Base-by-base conservation (phyloP, 2,888 invertebrate species). In the Xestia xanthographa region DNA sequence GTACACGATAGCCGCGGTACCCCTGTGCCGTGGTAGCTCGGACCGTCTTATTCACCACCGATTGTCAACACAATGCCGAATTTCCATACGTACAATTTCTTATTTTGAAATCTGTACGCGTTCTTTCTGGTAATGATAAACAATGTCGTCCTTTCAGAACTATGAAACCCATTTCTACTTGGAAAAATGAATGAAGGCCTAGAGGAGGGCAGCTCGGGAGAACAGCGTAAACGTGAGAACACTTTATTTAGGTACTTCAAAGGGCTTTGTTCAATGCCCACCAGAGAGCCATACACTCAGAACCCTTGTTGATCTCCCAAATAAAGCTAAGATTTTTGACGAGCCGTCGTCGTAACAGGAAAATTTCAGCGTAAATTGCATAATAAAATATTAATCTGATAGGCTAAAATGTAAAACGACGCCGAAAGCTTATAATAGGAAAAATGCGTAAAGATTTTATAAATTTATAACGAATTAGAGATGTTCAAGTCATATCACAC, bases 1-100 rank as follows among this genome's bases (percentile, higher is more conserved):
- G 92, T 90, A 88, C 89, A 88, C 90, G 93, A 92, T 93, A 91
- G 81, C 88, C 84, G 86, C 84, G 88, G 86, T 41, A 41, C 88
- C 84, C 87, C 84, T 88, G 86, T 62, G 22, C 88, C 83, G 87
- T 82, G 88, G 86, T 82, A 80, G 83, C 83, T 76, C 74, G 85
- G 86, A 84, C 83, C 81, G 81, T 79, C 86, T 87, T 85, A 85
- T 68, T 85, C 77, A 72, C 71, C 43, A 17, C 58, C 72, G 66
- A 70, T 79, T 76, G 83, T 83, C 77, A 79, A 85, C 77, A 76
- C 76, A 87, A 80, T 82, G 71, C 86, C 71, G 34, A 69, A 72
- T 79, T 60, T 62, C 65, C 84, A 84, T 80, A 74, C 71, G 68
- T 12, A 34, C 38, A 62, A 50, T 65, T 75, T 58, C 26, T 4